Evolutionary conservation across 2,888 invertebrate genomes (phyloP), one percentile per base, ranked within the genome.

Genomic region (Dasysyrphus tricinctus): DNA sequence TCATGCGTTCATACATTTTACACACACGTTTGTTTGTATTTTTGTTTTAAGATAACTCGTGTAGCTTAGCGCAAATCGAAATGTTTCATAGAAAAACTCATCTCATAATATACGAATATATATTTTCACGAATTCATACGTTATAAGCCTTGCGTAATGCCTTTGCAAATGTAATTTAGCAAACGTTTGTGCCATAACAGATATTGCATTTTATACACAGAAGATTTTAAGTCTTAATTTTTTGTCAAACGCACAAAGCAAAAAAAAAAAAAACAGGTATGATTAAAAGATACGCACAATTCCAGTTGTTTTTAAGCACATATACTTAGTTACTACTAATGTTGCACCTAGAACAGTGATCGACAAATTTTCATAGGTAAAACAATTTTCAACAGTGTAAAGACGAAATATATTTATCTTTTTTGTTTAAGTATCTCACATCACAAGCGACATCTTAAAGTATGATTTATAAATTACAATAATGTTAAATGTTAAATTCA

Each of bases 141-240:
- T 57, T 56, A 47, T 39, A 73, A 57, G 76, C 57, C 77, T 65
- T 67, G 77, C 49, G 49, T 59, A 73, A 74, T 61, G 83, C 74
- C 74, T 70, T 83, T 70, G 75, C 74, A 74, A 34, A 69, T 59
- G 42, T 56, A 69, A 82, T 74, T 56, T 73, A 73, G 51, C 59
- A 78, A 75, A 75, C 42, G 39, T 74, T 74, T 75, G 83, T 84
- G 83, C 83, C 83, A 84, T 84, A 83, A 83, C 63, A 75, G 70
- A 80, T 79, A 75, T 29, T 80, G 70, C 79, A 76, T 72, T 61
- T 80, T 75, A 79, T 63, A 74, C 54, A 78, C 61, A 63, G 42
- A 57, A 32, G 7, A 39, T 44, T 47, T 57, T 14, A 54, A 42
- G 59, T 67, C 57, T 42, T 8, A 47, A 42, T 37, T 11, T 32